These are phyloP conservation scores for Drymodes brunneopygia DNA, from an alignment of 2,113 vertebrate species.

Conservation along the genomic window DNA sequence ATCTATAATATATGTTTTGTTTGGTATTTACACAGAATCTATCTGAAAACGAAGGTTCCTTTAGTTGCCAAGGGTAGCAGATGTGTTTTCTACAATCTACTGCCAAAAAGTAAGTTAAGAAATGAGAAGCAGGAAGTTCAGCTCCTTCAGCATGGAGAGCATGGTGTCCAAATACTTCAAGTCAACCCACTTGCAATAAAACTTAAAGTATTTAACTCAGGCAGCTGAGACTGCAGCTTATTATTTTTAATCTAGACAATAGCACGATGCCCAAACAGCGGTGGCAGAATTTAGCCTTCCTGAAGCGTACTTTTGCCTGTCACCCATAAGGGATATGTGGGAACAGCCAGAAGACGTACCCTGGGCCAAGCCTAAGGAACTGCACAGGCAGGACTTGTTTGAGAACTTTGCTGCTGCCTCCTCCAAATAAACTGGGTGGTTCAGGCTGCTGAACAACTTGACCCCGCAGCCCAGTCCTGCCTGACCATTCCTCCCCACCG, in stretches of 20 bases:
- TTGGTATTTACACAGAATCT: conserved; percentile 41
- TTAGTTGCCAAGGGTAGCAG: conserved; percentile 44
- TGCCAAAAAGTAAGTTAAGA: conserved; percentile 34
- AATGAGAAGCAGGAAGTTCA: conserved; percentile 10
- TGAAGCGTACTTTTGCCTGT: fast-evolving
- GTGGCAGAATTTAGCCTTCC: neutral
- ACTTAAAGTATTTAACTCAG: neutral
- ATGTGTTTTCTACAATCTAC: conserved; percentile 27
- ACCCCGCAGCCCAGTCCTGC: neutral
- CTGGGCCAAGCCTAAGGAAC: neutral
- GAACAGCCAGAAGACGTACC: neutral
- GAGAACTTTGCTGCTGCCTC: neutral
- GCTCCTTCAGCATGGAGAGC: neutral
- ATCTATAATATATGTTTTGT: neutral
- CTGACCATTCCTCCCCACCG: neutral
- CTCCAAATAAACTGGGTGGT: neutral
- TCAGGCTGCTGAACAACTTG: neutral
- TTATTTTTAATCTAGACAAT: neutral
- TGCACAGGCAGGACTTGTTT: neutral
- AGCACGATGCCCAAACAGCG: fast-evolving
- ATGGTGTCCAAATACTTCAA: neutral
- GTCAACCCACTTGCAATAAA: neutral
- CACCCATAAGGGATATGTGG: fast-evolving
- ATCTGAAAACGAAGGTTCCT: conserved; percentile 2
- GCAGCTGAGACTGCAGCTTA: neutral